These are phyloP conservation scores for Heterodera carotae DNA, from an alignment of 1,140 invertebrate species.

Conservation along the genomic window DNA sequence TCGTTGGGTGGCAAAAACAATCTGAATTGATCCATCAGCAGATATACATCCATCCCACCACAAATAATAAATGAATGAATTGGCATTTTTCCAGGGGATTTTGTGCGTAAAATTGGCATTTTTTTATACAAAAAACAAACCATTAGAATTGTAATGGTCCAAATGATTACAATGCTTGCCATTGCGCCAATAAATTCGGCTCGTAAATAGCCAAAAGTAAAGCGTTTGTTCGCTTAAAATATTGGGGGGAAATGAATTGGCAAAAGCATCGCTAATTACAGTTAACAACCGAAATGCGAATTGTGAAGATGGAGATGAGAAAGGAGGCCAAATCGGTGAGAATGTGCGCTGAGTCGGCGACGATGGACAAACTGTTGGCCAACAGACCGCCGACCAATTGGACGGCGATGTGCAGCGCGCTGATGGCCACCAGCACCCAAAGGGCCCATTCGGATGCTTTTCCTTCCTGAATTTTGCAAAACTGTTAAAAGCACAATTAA, in stretches of 20 bases:
- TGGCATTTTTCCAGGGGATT: no score
- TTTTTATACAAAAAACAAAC: neutral
- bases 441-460: slow-evolving; percentile 52
- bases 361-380: slow-evolving; percentile 83
- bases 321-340: slow-evolving; percentile 93
- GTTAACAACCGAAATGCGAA: slow-evolving; percentile 82
- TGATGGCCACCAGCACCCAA: slow-evolving; percentile 50
- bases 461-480: neutral
- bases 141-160: slow-evolving; percentile 32
- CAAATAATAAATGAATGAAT: no score
- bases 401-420: slow-evolving; percentile 58
- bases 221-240: slow-evolving; percentile 31
- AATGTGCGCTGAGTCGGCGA: slow-evolving; percentile 95
- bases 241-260: slow-evolving; percentile 66
- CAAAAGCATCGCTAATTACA: slow-evolving; percentile 72
- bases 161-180: slow-evolving; percentile 39
- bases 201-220: slow-evolving; percentile 33
- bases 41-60: no score
- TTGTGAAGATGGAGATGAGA: slow-evolving; percentile 86
- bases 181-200: slow-evolving; percentile 31
- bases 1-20: slow-evolving; percentile 66
- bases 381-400: slow-evolving; percentile 78
- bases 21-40: neutral
- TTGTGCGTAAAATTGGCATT: no score
- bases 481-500: no score